Conservation (phyloP, 2,113 vertebrate genomes). For the Uropsilus gracilis region DNA sequence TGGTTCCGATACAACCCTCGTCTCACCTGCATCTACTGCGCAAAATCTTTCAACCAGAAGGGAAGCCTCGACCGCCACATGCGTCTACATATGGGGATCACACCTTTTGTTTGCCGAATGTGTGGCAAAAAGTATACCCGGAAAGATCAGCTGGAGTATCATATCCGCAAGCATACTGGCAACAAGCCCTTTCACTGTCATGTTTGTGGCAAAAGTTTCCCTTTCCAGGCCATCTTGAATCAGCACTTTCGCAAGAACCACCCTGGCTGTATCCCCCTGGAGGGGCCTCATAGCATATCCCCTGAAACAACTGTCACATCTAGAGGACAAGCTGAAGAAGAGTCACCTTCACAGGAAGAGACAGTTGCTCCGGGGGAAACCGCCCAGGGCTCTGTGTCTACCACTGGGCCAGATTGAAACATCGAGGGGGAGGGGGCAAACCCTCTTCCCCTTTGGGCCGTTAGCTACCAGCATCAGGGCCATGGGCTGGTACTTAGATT, state of each 20-base stretch:
- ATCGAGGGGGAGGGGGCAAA: constrained; percentile 66
- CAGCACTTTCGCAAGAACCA: constrained; percentile 99
- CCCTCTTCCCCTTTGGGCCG: constrained; percentile 77
- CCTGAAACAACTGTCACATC: constrained; percentile 96
- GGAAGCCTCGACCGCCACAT: constrained; percentile 99
- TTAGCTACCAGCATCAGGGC: constrained; percentile 77
- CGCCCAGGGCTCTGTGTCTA: constrained; percentile 95
- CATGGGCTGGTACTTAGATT: constrained; percentile 82
- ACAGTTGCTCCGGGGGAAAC: constrained; percentile 88
- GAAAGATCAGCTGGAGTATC: constrained; percentile 99
- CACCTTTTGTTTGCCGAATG: constrained; percentile 97
- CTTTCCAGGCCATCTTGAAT: constrained; percentile 99
- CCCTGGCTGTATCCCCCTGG: constrained; percentile 94
- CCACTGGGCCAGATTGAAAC: constrained; percentile 95
- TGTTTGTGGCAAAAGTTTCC: constrained; percentile 98
- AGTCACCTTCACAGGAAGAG: constrained; percentile 93
- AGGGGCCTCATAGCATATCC: constrained; percentile 96
- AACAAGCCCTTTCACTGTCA: constrained; percentile 99
- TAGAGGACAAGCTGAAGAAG: constrained; percentile 92
- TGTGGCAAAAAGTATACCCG: constrained; percentile 99
- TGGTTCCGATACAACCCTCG: constrained; percentile 99
- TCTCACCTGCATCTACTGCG: constrained; percentile 99
- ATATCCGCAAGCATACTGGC: constrained; percentile 99
- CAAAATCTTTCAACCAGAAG: constrained; percentile 99
- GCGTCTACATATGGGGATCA: constrained; percentile 99